These are phyloP conservation scores for Psittacula derbiana DNA, from an alignment of 2,797 vertebrate genomes.

Conservation along the genomic window DNA sequence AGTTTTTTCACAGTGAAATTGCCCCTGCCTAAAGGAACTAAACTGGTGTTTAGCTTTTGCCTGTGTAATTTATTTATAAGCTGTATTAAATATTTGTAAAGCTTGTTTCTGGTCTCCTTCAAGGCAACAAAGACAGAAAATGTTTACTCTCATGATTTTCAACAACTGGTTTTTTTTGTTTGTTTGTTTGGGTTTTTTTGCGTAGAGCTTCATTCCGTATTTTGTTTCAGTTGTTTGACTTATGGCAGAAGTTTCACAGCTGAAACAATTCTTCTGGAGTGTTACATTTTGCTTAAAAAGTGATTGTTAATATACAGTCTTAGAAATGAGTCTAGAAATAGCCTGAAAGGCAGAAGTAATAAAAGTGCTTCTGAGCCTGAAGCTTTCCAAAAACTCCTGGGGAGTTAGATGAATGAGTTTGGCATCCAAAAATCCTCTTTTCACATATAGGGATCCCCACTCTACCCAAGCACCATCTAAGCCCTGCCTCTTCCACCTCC, in stretches of 20 bases:
- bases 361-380: neutral
- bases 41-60: neutral
- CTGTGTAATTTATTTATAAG: neutral
- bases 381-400: neutral
- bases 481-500: neutral
- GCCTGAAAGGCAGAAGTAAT: neutral
- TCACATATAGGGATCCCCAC: accelerated
- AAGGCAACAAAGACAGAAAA: neutral
- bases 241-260: neutral
- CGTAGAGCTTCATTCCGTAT: neutral
- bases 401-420: neutral
- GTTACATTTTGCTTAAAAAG: neutral
- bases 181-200: neutral
- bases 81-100: slow-evolving; percentile 12
- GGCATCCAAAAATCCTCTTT: neutral
- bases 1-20: neutral
- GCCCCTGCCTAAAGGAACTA: neutral
- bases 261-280: neutral
- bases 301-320: neutral
- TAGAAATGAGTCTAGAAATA: neutral
- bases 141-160: neutral
- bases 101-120: neutral
- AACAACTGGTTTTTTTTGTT: neutral
- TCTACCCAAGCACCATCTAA: neutral
- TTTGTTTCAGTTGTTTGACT: neutral